Percentiles rank a stretch among this genome's conserved stretches.
phyloP scores from a whole-genome alignment of 1,140 invertebrate species.

The Drosophila nannoptera region DNA sequence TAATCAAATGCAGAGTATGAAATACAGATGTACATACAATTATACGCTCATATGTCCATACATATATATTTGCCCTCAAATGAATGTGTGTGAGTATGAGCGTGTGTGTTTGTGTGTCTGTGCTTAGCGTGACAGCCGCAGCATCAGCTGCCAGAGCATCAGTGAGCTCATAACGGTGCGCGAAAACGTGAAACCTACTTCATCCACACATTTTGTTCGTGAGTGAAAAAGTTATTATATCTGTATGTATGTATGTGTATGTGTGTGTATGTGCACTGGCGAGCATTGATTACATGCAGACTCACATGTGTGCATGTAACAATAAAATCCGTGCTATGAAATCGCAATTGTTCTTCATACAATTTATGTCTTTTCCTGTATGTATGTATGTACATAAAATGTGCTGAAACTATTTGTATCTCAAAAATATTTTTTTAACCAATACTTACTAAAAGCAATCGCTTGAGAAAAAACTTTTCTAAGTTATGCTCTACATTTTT shows the following conservation, averaged over 20 bases:
- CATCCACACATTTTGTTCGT: conserved; percentile 21
- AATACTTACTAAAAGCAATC: too few relatives aligned
- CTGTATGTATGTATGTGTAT: neutral
- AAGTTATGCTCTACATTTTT: too few relatives aligned
- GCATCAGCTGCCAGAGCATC: conserved; percentile 45
- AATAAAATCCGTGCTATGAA: neutral
- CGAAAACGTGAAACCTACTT: conserved; percentile 41
- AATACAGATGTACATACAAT: conserved; percentile 2
- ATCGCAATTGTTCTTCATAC: neutral
- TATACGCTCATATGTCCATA: conserved; percentile 3
- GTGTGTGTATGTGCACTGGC: neutral
- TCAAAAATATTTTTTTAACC: too few relatives aligned
- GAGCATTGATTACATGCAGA: conserved; percentile 2
- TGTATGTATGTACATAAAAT: neutral
- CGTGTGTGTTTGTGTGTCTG: neutral
- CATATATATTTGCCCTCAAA: conserved; percentile 17
- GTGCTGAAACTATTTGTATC: too few relatives aligned
- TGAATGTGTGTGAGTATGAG: conserved; percentile 16
- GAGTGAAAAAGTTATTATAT: conserved; percentile 24
- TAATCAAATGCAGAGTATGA: conserved; percentile 21
- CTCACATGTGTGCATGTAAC: neutral
- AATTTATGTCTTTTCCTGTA: neutral
- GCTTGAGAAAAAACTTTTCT: too few relatives aligned
- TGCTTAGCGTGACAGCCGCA: conserved; percentile 40
- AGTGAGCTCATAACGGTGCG: conserved; percentile 52